Conservation (phyloP, 1,140 invertebrate species). For the Frieseomelitta varia region DNA sequence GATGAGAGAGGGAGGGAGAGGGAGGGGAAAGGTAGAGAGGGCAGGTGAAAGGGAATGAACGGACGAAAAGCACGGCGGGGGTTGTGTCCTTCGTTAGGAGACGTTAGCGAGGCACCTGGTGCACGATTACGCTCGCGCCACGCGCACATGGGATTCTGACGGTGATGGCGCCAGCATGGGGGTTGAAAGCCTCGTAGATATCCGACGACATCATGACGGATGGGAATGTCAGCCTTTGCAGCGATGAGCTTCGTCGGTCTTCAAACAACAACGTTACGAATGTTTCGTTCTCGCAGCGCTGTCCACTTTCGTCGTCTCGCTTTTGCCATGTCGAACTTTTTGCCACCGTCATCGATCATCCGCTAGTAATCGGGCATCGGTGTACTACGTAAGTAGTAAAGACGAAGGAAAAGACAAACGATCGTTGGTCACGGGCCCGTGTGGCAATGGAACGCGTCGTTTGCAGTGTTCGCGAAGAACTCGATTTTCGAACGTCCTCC, state of each 20-base stretch:
- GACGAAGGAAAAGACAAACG: not conserved
- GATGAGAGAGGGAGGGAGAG: not conserved
- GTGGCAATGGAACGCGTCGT: not conserved
- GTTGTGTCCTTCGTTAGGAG: slow-evolving; percentile 75
- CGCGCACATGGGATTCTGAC: slow-evolving; percentile 66
- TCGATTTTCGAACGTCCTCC: slow-evolving; percentile 41
- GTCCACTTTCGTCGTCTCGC: slow-evolving; percentile 48
- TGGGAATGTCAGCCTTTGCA: slow-evolving; percentile 62
- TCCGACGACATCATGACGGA: slow-evolving; percentile 70
- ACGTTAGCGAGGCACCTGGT: slow-evolving; percentile 76
- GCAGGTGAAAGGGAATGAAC: slow-evolving; percentile 40
- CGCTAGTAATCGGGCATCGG: slow-evolving; percentile 27
- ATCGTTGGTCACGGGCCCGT: not conserved
- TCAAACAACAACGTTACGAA: slow-evolving; percentile 54
- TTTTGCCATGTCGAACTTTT: slow-evolving; percentile 33
- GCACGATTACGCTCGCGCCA: slow-evolving; percentile 72
- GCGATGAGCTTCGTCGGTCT: not conserved
- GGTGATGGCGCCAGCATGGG: slow-evolving; percentile 37
- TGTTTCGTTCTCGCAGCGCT: slow-evolving; percentile 46
- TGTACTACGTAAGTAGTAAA: not conserved
- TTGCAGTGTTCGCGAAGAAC: not conserved
- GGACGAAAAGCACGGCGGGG: slow-evolving; percentile 39
- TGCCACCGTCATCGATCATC: slow-evolving; percentile 58
- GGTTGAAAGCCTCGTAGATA: slow-evolving; percentile 53
- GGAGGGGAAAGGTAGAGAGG: not conserved